Percentiles rank a stretch among this genome's conserved stretches.
These are phyloP conservation scores for Epinotia ramella DNA, from an alignment of 2,888 invertebrate genomes.

Conservation along the genomic window DNA sequence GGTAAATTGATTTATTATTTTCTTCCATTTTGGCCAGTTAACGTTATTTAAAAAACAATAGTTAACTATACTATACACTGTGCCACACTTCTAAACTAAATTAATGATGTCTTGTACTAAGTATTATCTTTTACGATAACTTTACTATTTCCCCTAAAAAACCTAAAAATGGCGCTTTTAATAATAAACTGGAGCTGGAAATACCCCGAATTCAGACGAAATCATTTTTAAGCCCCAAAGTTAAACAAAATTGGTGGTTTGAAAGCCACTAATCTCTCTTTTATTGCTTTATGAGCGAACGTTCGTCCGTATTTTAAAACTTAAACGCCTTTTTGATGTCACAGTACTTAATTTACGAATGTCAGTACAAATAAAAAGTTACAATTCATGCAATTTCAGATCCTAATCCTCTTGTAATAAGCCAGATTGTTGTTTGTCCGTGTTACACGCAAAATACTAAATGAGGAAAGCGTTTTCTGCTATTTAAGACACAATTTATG, in stretches of 20 bases:
- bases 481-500: slow-evolving; percentile 44
- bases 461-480: slow-evolving; percentile 39
- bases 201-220: slow-evolving; percentile 3
- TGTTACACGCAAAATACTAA: slow-evolving; percentile 21
- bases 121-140: not conserved
- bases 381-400: not conserved
- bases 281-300: slow-evolving; percentile 43
- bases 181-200: slow-evolving; percentile 8
- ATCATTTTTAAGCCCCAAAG: slow-evolving; percentile 28
- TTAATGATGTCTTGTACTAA: not conserved
- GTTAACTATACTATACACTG: too few relatives aligned
- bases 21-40: too few relatives aligned
- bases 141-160: not conserved
- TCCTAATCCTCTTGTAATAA: not conserved
- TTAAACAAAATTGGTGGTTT: slow-evolving; percentile 37
- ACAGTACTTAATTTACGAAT: slow-evolving; percentile 41
- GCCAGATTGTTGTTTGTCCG: not conserved
- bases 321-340: slow-evolving; percentile 46
- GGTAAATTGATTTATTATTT: too few relatives aligned
- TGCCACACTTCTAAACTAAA: not conserved
- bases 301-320: slow-evolving; percentile 42
- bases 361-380: slow-evolving; percentile 41
- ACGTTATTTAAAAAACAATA: too few relatives aligned
- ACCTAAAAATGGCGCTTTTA: slow-evolving; percentile 12
- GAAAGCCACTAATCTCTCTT: slow-evolving; percentile 41